A percentile compares a stretch with the other conserved stretches of the same genome.
Conservation (phyloP, 2,113 vertebrate species). For the Psophia crepitans region DNA sequence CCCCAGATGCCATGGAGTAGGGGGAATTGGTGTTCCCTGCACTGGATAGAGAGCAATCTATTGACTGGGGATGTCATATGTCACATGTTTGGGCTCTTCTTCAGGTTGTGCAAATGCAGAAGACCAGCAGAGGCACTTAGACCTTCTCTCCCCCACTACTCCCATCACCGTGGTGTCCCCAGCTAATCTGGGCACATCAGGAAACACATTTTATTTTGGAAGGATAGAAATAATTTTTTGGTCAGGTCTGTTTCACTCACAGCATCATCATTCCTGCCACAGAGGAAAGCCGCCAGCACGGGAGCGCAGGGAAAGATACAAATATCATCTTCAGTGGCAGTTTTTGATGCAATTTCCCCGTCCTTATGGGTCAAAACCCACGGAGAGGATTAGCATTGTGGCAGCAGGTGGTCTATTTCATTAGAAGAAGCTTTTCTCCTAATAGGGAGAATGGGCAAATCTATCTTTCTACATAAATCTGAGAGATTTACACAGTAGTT, state of each 20-base stretch:
- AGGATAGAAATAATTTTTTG: background rate
- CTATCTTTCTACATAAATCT: background rate
- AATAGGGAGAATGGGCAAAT: background rate
- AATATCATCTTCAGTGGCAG: background rate
- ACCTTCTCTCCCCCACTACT: background rate
- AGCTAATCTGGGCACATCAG: background rate
- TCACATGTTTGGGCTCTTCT: background rate
- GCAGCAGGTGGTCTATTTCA: background rate
- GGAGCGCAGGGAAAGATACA: background rate
- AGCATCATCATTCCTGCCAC: background rate
- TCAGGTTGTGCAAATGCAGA: rapidly evolving
- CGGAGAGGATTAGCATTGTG: background rate
- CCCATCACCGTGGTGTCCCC: background rate
- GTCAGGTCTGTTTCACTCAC: background rate
- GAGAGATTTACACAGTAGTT: background rate
- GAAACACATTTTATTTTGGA: background rate
- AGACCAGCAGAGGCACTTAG: background rate
- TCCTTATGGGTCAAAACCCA: background rate
- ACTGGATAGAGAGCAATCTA: background rate
- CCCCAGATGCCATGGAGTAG: no score
- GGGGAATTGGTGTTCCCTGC: background rate
- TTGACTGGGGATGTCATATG: rapidly evolving
- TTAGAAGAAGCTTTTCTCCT: background rate
- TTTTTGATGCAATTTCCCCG: background rate
- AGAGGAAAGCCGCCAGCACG: rapidly evolving